These are phyloP conservation scores for Limnephilus lunatus DNA, from an alignment of 2,888 invertebrate genomes.

Conservation along the genomic window DNA sequence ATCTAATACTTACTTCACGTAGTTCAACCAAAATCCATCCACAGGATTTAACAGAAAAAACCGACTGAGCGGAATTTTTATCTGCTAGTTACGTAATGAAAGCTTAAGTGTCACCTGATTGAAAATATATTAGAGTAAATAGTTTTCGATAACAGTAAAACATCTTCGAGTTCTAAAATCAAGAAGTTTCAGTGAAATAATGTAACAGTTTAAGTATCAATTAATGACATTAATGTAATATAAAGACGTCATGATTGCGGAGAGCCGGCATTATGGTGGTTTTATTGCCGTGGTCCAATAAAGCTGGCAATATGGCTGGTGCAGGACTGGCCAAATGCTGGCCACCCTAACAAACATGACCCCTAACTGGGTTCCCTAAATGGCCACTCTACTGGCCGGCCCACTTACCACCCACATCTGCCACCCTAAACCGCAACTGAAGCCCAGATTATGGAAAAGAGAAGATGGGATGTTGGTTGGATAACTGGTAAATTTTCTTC, in stretches of 20 bases:
- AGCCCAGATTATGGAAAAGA: neutral
- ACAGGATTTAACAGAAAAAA: too few relatives aligned
- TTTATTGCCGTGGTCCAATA: neutral
- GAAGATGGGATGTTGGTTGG: neutral
- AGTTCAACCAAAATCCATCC: too few relatives aligned
- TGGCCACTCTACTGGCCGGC: neutral
- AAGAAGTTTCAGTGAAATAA: neutral
- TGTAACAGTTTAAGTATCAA: neutral
- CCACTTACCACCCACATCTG: neutral
- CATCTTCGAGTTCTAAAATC: neutral
- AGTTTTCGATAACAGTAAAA: neutral
- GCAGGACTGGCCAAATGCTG: neutral
- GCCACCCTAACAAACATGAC: neutral
- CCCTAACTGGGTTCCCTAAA: neutral
- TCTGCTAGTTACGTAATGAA: neutral
- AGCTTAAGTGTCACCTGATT: neutral
- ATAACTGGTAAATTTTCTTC: neutral
- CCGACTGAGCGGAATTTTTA: too few relatives aligned
- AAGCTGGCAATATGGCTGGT: neutral
- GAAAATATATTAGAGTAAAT: neutral
- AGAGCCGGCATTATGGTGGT: neutral
- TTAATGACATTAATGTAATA: neutral
- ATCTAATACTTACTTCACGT: too few relatives aligned
- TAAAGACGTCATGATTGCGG: neutral
- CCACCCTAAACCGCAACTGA: neutral